Percentiles rank a stretch among this genome's conserved stretches.
phyloP scores from a whole-genome alignment of 2,888 invertebrate species.

The Molorchus minor region DNA sequence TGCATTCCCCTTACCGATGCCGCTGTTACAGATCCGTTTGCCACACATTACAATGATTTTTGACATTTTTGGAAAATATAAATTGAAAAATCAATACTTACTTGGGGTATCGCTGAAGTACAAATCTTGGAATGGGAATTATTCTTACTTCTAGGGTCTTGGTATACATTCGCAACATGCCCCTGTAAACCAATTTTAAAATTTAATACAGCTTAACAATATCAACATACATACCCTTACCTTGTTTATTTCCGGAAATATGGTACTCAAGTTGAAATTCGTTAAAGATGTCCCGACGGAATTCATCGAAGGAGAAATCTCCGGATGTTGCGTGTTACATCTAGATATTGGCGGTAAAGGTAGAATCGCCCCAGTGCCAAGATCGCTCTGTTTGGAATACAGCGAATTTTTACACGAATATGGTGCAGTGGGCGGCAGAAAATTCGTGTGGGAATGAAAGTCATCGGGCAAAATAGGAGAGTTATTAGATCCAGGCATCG shows the following conservation, averaged over 20 bases:
- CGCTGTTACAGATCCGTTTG: no score
- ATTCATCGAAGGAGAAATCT: constrained; percentile 54
- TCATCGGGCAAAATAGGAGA: constrained; percentile 62
- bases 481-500: constrained; percentile 59
- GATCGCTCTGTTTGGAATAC: constrained; percentile 55
- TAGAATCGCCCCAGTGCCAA: constrained; percentile 48
- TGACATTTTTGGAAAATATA: no score
- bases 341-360: constrained; percentile 50
- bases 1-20: no score
- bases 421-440: constrained; percentile 56
- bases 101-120: constrained; percentile 27
- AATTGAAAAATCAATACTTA: constrained; percentile 16
- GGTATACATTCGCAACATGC: constrained; percentile 26
- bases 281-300: constrained; percentile 68
- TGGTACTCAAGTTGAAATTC: constrained; percentile 84
- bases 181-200: constrained; percentile 24
- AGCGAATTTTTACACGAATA: constrained; percentile 60
- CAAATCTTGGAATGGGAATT: constrained; percentile 26
- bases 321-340: constrained; percentile 53
- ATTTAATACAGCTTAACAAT: neutral
- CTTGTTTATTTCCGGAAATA: constrained; percentile 83
- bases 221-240: constrained; percentile 40
- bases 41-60: no score
- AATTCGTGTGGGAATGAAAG: constrained; percentile 58
- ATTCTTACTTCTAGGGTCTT: constrained; percentile 29